phyloP scores from a whole-genome alignment of 1,140 invertebrate genomes.

The Orchesella cincta region DNA sequence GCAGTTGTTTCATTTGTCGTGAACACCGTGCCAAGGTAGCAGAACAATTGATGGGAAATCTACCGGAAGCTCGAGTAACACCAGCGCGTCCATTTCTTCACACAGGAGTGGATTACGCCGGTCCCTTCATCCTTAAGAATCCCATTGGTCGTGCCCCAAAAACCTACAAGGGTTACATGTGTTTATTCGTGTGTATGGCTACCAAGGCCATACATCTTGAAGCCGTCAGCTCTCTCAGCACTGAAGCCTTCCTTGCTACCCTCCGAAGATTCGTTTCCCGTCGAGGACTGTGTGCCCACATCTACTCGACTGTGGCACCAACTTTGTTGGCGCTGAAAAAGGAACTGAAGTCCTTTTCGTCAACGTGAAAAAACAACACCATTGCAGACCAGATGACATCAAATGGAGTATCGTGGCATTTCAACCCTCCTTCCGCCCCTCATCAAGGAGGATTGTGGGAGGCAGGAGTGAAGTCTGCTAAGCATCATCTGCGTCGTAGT shows the following conservation, averaged over 20 bases:
- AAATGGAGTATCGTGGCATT: too few species aligned
- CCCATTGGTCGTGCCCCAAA: not conserved
- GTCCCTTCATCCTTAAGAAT: not conserved
- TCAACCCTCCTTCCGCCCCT: too few species aligned
- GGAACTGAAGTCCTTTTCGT: too few species aligned
- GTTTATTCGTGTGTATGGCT: not conserved
- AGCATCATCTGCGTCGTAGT: too few species aligned
- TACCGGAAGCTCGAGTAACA: too few species aligned
- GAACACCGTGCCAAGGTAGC: too few species aligned
- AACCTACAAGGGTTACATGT: not conserved
- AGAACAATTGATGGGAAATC: too few species aligned
- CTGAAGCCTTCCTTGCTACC: not conserved
- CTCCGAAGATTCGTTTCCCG: not conserved
- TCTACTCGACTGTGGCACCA: conserved; percentile 56
- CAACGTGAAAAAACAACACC: too few species aligned
- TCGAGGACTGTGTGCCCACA: conserved; percentile 50
- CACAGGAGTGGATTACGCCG: not conserved
- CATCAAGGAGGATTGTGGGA: too few species aligned
- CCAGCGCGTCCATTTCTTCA: not conserved
- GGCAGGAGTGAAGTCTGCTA: too few species aligned
- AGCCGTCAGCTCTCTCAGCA: not conserved
- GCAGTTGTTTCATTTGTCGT: too few species aligned
- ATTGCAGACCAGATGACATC: too few species aligned
- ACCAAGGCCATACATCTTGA: not conserved
- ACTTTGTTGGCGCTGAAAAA: conserved; percentile 55